Conservation (phyloP, 2,797 vertebrate species). For the Acanthis flammea region DNA sequence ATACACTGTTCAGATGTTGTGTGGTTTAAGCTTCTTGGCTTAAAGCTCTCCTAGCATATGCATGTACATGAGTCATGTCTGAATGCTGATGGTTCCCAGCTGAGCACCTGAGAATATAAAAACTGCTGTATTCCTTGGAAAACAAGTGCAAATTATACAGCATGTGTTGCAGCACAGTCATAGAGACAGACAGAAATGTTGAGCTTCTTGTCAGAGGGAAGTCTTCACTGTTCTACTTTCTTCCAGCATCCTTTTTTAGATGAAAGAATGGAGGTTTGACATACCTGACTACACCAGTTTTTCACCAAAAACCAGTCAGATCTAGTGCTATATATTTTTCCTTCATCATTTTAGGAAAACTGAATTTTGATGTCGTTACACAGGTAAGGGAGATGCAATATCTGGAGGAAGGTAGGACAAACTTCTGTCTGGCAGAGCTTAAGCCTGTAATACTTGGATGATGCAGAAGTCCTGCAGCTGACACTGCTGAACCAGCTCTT, state of each 20-base stretch:
- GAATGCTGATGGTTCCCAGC: neutral
- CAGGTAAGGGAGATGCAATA: neutral
- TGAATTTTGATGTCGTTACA: neutral
- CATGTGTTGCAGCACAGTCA: accelerated
- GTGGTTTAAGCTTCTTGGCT: neutral
- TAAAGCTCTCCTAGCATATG: neutral
- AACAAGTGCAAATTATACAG: neutral
- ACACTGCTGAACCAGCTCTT: neutral
- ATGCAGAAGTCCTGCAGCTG: neutral
- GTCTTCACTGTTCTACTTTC: neutral
- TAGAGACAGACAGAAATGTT: neutral
- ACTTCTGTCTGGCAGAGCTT: neutral
- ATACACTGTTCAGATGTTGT: neutral
- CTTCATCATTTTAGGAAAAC: neutral
- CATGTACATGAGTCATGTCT: neutral
- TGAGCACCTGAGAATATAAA: neutral
- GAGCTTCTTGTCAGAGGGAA: neutral
- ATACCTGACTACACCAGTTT: neutral
- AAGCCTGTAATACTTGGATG: neutral
- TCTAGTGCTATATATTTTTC: neutral
- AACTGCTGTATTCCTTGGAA: neutral
- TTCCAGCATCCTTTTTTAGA: neutral
- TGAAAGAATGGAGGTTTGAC: neutral
- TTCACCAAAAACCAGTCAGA: neutral
- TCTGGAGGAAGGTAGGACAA: neutral